Evolutionary conservation across 2,797 vertebrate genomes (phyloP).

Genomic region (Oreochromis grahami): DNA sequence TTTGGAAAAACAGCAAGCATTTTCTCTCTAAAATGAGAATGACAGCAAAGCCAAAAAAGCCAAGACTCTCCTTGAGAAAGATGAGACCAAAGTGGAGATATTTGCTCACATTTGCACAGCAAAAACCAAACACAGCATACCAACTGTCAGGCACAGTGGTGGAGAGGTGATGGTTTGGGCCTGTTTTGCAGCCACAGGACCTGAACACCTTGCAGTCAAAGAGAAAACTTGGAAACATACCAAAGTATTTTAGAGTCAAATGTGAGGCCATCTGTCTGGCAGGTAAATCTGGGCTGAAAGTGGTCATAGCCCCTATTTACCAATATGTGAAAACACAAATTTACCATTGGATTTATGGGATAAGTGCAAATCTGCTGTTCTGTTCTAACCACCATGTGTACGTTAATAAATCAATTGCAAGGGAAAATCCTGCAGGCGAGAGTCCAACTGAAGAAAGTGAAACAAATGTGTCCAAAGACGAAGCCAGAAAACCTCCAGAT

Average conservation of each 20-base stretch:
- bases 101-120: background rate
- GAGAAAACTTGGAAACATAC: background rate
- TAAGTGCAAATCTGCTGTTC: background rate
- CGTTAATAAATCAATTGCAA: background rate
- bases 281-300: background rate
- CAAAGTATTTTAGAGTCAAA: background rate
- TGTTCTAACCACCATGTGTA: background rate
- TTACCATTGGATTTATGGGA: background rate
- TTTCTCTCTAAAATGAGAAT: background rate
- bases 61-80: background rate
- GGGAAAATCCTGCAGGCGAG: background rate
- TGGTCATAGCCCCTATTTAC: background rate
- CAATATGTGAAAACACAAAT: background rate
- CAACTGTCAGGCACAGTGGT: background rate
- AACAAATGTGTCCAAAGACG: background rate
- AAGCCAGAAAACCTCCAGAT: background rate
- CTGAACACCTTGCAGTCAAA: rapidly evolving
- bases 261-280: background rate
- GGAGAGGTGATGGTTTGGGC: background rate
- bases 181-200: background rate
- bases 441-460: background rate
- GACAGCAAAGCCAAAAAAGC: background rate
- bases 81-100: background rate
- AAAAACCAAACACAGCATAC: background rate
- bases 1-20: background rate